Evolutionary conservation across 2,113 vertebrate genomes (phyloP).

Genomic region (Tamias sibiricus): DNA sequence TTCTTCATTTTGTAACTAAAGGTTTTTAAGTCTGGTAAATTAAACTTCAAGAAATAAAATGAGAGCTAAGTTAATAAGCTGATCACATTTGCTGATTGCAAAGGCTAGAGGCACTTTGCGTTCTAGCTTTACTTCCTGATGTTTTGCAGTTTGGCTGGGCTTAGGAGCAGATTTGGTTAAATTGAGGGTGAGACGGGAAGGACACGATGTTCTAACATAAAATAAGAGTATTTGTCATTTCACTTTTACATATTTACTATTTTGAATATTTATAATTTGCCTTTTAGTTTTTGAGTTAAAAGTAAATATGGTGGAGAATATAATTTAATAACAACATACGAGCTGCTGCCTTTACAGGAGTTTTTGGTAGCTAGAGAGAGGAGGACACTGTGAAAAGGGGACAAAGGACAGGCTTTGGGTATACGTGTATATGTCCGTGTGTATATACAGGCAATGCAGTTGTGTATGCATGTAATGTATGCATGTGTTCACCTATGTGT

Average conservation of each 20-base stretch:
- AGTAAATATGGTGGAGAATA: neutral
- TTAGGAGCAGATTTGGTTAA: neutral
- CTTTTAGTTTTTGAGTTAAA: neutral
- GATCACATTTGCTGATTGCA: neutral
- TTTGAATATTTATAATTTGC: neutral
- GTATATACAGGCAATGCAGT: neutral
- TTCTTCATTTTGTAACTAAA: neutral
- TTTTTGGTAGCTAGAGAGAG: neutral
- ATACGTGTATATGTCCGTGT: neutral
- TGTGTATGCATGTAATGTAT: no score
- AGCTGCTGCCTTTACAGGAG: neutral
- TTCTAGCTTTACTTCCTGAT: neutral
- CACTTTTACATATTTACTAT: neutral
- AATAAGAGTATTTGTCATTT: neutral
- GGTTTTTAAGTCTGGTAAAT: neutral
- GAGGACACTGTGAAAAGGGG: neutral
- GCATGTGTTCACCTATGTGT: no score
- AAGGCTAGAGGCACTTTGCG: neutral
- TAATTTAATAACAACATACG: neutral
- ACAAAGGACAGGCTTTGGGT: neutral
- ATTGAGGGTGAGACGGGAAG: neutral
- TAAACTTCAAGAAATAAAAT: conserved; percentile 19
- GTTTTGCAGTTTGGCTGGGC: neutral
- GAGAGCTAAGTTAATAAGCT: conserved; percentile 1
- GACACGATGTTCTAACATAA: neutral